Evolutionary conservation across 2,797 vertebrate genomes (phyloP).

Genomic region (Aulostomus chinensis): DNA sequence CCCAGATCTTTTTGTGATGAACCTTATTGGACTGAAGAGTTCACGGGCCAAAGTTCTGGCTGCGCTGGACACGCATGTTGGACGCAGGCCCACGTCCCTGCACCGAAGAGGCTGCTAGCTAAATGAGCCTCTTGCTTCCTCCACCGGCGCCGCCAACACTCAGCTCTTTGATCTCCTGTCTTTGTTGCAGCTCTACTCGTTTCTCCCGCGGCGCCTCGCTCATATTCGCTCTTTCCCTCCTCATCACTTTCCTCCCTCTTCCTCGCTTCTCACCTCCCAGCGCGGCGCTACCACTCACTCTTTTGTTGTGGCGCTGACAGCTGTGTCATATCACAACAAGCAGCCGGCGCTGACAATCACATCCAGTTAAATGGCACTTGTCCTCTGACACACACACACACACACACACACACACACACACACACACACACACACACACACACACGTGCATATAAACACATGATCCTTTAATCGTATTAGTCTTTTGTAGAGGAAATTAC

Average conservation of each 20-base stretch:
- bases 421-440: conserved; percentile 4
- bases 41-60: too few relatives aligned
- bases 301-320: conserved; percentile 39
- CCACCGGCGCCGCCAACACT: too few relatives aligned
- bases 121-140: too few relatives aligned
- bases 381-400: conserved; percentile 1
- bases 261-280: background rate
- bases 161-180: too few relatives aligned
- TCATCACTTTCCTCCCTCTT: background rate
- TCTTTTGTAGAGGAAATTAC: background rate
- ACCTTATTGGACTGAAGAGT: too few relatives aligned
- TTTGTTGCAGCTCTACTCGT: background rate
- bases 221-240: background rate
- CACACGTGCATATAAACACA: background rate
- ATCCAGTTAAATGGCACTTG: conserved; percentile 11
- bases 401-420: conserved; percentile 8
- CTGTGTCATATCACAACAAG: conserved; percentile 8
- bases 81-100: too few relatives aligned
- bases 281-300: conserved; percentile 9
- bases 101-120: too few relatives aligned
- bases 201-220: too few relatives aligned
- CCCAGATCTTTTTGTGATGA: too few relatives aligned
- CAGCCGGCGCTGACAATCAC: conserved; percentile 9
- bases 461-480: background rate
- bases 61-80: too few relatives aligned